Base-by-base conservation (phyloP, 1,140 invertebrate genomes). In the Cotesia glomerata region DNA sequence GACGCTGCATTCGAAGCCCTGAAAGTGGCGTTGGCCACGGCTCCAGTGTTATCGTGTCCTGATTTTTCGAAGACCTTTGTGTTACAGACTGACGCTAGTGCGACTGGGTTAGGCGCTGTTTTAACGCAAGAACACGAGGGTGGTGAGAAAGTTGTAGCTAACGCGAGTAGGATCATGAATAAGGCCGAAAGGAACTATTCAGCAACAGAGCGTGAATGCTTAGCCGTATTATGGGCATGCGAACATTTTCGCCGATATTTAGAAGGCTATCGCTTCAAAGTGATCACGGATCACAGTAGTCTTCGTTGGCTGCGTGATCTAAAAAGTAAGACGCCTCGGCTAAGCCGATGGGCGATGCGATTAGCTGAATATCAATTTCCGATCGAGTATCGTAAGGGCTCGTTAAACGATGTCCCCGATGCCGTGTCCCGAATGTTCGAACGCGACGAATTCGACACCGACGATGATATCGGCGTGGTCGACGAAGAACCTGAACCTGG, bases 271-370 rank as follows among this genome's bases (percentile, higher is more conserved):
- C 68, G 54, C 74, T 79, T 89, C 65, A 81, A 64, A 0, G 78
- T 89, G 3, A 54, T 80, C 34, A 88, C 86, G 0, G 89, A 90
- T 74, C 89, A 90, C 67, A 85, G 87, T 76, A 78, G 87, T 0
- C 74, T 90, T 2, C 79, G 74, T 58, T 90, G 87, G 87, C 75
- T 90, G 0, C 79, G 82, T 65, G 77, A 76, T 0, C 75, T 88
- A 0, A 89, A 87, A 76, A 81, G 81, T 5, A 81, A 85, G 0
- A 80, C 75, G 0, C 82, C 82, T 1, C 69, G 80, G 5, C 65
- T 87, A 7, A 85, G 85, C 0, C 71, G 88, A 51, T 90, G 88
- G 88, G 78, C 84, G 2, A 56, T 81, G 4, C 76, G 74, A 63
- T 56, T 82, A 7, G 66, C 74, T 49, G 74, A 73, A 13, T 76